A percentile compares a stretch with the other conserved stretches of the same genome.
phyloP scores from a whole-genome alignment of 1,140 invertebrate genomes.

The Halesus radiatus region DNA sequence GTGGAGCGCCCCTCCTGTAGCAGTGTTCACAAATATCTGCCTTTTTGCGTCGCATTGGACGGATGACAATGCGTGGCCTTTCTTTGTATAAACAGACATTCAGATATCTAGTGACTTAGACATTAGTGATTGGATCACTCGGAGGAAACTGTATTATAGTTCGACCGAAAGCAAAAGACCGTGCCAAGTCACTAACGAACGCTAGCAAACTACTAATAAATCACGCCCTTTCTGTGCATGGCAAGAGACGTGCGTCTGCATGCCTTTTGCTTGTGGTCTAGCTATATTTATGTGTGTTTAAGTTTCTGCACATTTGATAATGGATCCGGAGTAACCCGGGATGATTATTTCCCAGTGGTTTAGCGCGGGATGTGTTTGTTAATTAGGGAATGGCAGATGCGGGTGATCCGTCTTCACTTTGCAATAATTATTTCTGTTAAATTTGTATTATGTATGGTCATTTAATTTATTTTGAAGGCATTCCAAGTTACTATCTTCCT shows the following conservation, averaged over 20 bases:
- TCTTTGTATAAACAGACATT: constrained; percentile 30
- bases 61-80: constrained; percentile 17
- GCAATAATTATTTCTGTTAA: constrained; percentile 45
- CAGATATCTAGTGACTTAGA: constrained; percentile 8
- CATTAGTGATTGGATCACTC: constrained; percentile 28
- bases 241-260: too few species aligned
- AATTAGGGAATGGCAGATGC: not conserved
- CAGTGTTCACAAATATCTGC: constrained; percentile 11
- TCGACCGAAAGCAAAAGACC: too few species aligned
- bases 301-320: constrained; percentile 10
- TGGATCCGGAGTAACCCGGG: constrained; percentile 39
- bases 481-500: constrained; percentile 55
- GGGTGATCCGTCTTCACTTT: constrained; percentile 18
- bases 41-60: not conserved
- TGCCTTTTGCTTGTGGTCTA: too few species aligned
- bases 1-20: not conserved
- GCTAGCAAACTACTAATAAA: too few species aligned
- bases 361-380: constrained; percentile 34
- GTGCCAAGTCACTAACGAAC: too few species aligned
- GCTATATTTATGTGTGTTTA: not conserved
- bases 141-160: not conserved
- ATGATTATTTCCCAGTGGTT: constrained; percentile 49
- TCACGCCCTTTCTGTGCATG: too few species aligned
- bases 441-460: constrained; percentile 38
- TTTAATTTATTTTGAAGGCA: constrained; percentile 56